phyloP scores from a whole-genome alignment of 2,888 invertebrate genomes.

The Patella pellucida region DNA sequence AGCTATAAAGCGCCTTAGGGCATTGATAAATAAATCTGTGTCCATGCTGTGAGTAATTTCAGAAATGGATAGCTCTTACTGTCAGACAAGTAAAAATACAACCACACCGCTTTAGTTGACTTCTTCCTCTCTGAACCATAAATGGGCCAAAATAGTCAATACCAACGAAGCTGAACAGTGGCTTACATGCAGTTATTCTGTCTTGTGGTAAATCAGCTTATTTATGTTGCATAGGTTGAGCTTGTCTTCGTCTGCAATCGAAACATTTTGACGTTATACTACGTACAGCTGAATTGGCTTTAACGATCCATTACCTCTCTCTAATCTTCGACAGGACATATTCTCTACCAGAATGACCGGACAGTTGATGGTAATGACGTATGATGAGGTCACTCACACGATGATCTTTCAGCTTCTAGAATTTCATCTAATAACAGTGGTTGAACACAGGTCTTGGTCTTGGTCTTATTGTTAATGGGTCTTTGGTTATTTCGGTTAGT shows the following conservation, averaged over 20 bases:
- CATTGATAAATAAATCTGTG: conserved; percentile 26
- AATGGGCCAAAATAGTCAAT: conserved; percentile 31
- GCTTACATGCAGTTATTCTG: conserved; percentile 17
- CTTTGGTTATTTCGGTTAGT: background rate
- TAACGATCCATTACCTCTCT: conserved; percentile 16
- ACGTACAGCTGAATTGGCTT: conserved; percentile 15
- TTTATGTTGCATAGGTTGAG: conserved; percentile 17
- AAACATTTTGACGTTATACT: conserved; percentile 6
- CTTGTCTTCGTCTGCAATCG: conserved; percentile 5
- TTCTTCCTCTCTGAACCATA: conserved; percentile 23
- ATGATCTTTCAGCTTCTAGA: background rate
- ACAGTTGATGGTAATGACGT: background rate
- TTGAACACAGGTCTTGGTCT: background rate
- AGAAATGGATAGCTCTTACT: conserved; percentile 29
- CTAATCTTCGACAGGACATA: background rate
- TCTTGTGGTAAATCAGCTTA: conserved; percentile 25
- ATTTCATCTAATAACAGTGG: conserved; percentile 9
- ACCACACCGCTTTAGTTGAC: conserved; percentile 25
- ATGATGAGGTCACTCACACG: conserved; percentile 1
- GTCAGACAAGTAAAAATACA: conserved; percentile 34
- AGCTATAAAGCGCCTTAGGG: conserved; percentile 25
- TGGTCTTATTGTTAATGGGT: background rate
- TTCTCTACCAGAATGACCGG: background rate
- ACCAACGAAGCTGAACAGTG: conserved; percentile 29
- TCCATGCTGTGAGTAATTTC: conserved; percentile 24